Base-by-base conservation (phyloP, 2,888 invertebrate genomes). In the Rhodophaea formosa region DNA sequence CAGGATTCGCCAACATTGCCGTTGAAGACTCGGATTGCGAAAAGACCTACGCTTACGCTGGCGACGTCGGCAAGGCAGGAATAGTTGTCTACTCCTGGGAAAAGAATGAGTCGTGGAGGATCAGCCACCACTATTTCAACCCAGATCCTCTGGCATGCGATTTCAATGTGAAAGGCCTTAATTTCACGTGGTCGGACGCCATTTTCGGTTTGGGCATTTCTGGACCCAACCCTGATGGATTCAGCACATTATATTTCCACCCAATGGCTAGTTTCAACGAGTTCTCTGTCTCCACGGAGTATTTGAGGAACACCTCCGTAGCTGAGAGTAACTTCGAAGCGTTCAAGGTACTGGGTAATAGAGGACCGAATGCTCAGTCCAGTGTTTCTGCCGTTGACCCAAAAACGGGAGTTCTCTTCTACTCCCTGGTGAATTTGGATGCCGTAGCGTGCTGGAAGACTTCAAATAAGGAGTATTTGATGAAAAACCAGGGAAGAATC, bases 381-480 rank as follows among this genome's bases (percentile, higher is more conserved):
- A 94, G 95, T 59, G 94, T 93, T 0, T 94, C 95, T 0, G 96
- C 95, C 70, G 75, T 96, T 0, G 95, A 96, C 64, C 93, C 93
- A 17, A 92, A 93, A 62, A 94, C 95, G 0, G 95, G 94, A 0
- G 94, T 96, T 0, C 79, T 96, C 0, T 95, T 96, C 78, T 96
- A 96, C 75, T 93, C 95, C 0, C 77, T 96, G 56, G 93, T 95
- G 0, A 95, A 96, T 72, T 76, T 95, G 15, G 95, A 96, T 72
- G 95, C 95, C 0, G 93, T 96, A 0, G 95, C 94, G 0, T 96
- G 96, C 70, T 96, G 96, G 96, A 93, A 93, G 67, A 95, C 95
- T 0, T 93, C 94, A 0, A 94, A 94, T 66, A 92, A 92, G 47
- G 92, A 92, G 0, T 96, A 95, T 71, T 92, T 91, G 6, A 93